These are phyloP conservation scores for Phylloscopus trochilus DNA, from an alignment of 2,113 vertebrate species.

Conservation along the genomic window DNA sequence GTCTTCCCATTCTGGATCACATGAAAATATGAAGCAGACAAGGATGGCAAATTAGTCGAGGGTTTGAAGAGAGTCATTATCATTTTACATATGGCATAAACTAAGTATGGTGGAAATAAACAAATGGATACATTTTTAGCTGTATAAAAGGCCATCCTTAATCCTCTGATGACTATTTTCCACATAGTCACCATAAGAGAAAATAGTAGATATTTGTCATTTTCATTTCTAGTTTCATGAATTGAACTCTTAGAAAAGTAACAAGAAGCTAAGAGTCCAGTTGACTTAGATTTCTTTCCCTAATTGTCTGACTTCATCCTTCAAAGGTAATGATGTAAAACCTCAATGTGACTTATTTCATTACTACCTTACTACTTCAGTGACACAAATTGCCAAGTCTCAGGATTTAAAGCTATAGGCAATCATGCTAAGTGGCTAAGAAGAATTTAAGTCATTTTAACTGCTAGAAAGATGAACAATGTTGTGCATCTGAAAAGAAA, in stretches of 20 bases:
- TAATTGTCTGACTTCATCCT: not conserved
- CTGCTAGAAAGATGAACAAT: not conserved
- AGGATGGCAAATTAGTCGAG: not conserved
- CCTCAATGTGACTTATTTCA: not conserved
- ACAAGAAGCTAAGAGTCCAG: not conserved
- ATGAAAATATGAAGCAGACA: not conserved
- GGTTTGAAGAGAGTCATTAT: not conserved
- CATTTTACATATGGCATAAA: not conserved
- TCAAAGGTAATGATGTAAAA: not conserved
- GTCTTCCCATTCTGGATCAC: not conserved
- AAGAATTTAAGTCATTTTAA: not conserved
- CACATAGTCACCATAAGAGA: too few relatives aligned
- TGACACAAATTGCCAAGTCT: not conserved
- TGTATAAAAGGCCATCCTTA: not conserved
- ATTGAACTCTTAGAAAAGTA: not conserved
- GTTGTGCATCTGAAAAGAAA: not conserved
- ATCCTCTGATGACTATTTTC: not conserved
- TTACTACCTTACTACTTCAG: not conserved
- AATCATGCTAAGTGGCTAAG: not conserved
- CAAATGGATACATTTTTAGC: not conserved
- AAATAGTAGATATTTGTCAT: not conserved
- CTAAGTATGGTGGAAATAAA: not conserved
- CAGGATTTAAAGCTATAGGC: not conserved
- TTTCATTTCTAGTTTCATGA: not conserved
- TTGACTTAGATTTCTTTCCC: not conserved